phyloP scores from a whole-genome alignment of 1,140 invertebrate species.

The Samia ricini region DNA sequence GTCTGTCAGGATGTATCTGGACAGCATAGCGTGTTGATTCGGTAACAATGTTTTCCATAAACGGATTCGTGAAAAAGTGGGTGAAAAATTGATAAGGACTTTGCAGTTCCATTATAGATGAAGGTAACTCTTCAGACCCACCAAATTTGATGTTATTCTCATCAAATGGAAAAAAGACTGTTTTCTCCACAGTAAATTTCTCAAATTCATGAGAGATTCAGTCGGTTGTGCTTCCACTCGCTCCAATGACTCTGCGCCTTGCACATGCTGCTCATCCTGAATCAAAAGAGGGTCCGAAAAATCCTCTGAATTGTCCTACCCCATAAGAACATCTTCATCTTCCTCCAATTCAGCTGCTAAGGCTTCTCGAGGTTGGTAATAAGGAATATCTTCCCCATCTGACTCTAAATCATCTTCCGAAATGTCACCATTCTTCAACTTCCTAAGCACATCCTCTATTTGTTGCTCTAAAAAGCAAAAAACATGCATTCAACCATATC shows the following conservation, averaged over 20 bases:
- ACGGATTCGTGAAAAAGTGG: conserved; percentile 14
- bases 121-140: conserved; percentile 13
- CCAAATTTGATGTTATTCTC: conserved; percentile 17
- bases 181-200: conserved; percentile 17
- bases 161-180: conserved; percentile 18
- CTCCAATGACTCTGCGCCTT: conserved; percentile 10
- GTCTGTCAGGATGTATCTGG: conserved; percentile 24
- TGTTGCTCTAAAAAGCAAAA: conserved; percentile 11
- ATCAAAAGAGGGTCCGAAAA: conserved; percentile 13
- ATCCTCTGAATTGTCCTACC: conserved; percentile 11
- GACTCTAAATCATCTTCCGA: conserved; percentile 14
- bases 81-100: conserved; percentile 16
- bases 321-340: conserved; percentile 13
- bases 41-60: conserved; percentile 16
- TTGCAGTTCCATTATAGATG: conserved; percentile 13
- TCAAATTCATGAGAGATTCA: conserved; percentile 17
- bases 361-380: conserved; percentile 11
- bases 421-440: conserved; percentile 15
- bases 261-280: conserved; percentile 13
- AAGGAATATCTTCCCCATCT: conserved; percentile 14
- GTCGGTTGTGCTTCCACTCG: conserved; percentile 10
- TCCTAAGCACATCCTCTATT: conserved; percentile 15
- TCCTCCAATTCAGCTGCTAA: conserved; percentile 15
- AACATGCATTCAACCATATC: conserved; percentile 5
- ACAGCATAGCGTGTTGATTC: conserved; percentile 12